These are phyloP conservation scores for Cyprinodon tularosa DNA, from an alignment of 2,113 vertebrate species.

Conservation along the genomic window DNA sequence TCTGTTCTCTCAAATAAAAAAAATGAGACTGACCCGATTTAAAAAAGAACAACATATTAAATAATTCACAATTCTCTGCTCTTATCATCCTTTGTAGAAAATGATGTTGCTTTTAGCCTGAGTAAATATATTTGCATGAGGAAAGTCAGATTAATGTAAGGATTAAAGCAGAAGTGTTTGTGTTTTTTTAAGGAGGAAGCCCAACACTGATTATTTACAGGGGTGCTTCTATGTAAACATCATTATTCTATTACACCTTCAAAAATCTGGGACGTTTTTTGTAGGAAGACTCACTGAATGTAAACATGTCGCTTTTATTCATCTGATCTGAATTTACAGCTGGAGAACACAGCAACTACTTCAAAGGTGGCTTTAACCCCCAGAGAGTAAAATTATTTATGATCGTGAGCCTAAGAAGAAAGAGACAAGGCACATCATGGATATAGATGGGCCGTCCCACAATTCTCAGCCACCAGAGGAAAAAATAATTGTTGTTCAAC, in stretches of 20 bases:
- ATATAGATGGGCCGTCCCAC: too few species aligned
- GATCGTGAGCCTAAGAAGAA: too few species aligned
- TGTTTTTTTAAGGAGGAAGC: neutral
- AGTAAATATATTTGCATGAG: too few species aligned
- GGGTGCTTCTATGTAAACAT: neutral
- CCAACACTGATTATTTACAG: neutral
- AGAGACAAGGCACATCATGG: too few species aligned
- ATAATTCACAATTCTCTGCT: neutral
- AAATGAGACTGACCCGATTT: neutral
- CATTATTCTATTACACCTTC: neutral
- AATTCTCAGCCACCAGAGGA: too few species aligned
- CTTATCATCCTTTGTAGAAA: neutral
- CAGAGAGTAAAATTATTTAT: too few species aligned
- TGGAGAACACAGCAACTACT: neutral
- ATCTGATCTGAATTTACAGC: too few species aligned
- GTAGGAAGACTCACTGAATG: too few species aligned
- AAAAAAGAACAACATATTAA: neutral
- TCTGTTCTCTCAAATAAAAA: neutral
- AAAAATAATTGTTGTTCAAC: too few species aligned
- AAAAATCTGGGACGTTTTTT: neutral
- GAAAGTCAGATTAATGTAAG: neutral
- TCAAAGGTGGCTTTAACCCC: neutral
- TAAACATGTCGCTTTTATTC: neutral
- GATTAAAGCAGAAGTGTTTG: too few species aligned
- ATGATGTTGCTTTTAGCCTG: too few species aligned